Percentiles rank a stretch among this genome's conserved stretches.
phyloP scores from a whole-genome alignment of 2,888 invertebrate species.

The Nowickia ferox region DNA sequence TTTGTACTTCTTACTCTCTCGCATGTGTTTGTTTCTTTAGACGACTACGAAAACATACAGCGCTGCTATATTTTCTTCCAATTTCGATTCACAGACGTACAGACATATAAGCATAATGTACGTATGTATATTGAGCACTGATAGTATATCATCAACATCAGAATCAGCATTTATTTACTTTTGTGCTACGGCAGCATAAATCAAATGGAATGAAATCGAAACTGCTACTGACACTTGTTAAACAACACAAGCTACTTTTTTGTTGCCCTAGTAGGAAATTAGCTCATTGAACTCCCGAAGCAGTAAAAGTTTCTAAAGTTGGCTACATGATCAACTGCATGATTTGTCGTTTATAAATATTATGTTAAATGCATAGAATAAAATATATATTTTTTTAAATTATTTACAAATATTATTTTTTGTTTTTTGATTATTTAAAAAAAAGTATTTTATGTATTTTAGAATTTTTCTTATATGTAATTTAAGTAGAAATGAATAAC shows the following conservation, averaged over 20 bases:
- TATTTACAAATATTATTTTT: no score
- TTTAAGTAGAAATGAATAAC: no score
- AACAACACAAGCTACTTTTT: constrained; percentile 20
- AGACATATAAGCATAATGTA: constrained; percentile 26
- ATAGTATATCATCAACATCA: constrained; percentile 61
- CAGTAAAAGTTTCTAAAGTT: no score
- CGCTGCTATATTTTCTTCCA: constrained; percentile 1
- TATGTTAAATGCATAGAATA: no score
- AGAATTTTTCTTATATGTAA: no score
- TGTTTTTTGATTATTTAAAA: no score
- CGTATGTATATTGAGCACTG: constrained; percentile 13
- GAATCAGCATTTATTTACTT: constrained; percentile 65
- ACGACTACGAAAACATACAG: constrained; percentile 11
- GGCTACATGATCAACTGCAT: no score
- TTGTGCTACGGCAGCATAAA: constrained; percentile 61
- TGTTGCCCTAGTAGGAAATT: constrained; percentile 38
- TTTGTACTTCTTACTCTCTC: constrained; percentile 30
- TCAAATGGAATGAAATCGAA: constrained; percentile 71
- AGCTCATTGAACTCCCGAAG: not conserved
- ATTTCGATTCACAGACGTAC: constrained; percentile 43
- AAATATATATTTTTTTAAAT: no score
- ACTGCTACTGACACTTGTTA: constrained; percentile 69
- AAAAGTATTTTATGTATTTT: no score
- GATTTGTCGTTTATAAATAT: no score
- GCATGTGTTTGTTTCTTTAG: constrained; percentile 42